phyloP scores from a whole-genome alignment of 2,888 invertebrate species.

The Pseudococcus longispinus region DNA sequence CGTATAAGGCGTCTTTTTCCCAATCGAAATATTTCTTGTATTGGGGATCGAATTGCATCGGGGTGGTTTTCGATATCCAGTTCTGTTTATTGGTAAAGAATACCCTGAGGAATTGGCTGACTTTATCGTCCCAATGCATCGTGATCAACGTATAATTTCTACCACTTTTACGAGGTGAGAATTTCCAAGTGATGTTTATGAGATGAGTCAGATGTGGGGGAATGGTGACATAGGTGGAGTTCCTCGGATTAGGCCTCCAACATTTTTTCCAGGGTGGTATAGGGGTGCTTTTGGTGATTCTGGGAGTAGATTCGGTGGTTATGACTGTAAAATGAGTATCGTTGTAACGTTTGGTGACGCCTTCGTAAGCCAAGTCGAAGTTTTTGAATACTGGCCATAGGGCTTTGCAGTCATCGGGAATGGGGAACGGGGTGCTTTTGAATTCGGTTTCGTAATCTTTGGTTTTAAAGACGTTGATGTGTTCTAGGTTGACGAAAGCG shows the following conservation, averaged over 20 bases:
- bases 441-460: neutral
- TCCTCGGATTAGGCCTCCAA: neutral
- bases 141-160: neutral
- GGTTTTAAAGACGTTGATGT: neutral
- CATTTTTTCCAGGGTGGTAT: slow-evolving; percentile 3
- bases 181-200: neutral
- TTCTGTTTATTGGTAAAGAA: neutral
- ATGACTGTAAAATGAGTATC: slow-evolving; percentile 1
- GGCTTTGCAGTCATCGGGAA: neutral
- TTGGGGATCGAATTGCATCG: slow-evolving; percentile 6
- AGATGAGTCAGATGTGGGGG: neutral
- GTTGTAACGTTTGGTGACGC: neutral
- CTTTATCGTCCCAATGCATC: slow-evolving; percentile 35
- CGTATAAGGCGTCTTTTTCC: neutral
- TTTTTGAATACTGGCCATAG: neutral
- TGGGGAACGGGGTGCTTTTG: neutral
- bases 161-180: neutral
- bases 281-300: neutral
- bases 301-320: neutral
- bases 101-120: neutral
- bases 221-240: neutral
- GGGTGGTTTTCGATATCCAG: neutral
- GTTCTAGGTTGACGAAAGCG: slow-evolving; percentile 2
- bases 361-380: neutral
- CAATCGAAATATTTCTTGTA: neutral